Evolutionary conservation across 2,113 vertebrate genomes (phyloP).

Genomic region (Gambusia holbrooki): DNA sequence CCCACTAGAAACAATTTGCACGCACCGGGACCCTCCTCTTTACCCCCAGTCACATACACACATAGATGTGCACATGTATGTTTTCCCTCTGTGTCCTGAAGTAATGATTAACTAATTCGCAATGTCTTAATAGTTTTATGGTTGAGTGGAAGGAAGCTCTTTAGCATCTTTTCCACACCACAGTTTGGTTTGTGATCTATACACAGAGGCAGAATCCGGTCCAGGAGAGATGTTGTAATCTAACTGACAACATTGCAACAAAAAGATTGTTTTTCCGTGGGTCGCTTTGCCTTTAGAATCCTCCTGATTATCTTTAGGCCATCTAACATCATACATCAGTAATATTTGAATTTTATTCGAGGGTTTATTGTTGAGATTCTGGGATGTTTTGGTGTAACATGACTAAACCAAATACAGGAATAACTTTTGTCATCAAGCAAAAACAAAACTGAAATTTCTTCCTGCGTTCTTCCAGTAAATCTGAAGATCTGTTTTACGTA

Average conservation of each 20-base stretch:
- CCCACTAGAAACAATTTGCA: conserved; percentile 78
- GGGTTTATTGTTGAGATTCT: not conserved
- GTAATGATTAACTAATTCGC: not conserved
- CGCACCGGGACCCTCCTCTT: conserved; percentile 16
- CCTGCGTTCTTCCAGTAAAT: conserved; percentile 53
- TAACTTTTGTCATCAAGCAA: not conserved
- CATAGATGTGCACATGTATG: conserved; percentile 7
- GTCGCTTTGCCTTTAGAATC: too few species aligned
- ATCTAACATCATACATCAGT: not conserved
- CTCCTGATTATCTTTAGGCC: too few species aligned
- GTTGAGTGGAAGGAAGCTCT: not conserved
- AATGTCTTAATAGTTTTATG: not conserved
- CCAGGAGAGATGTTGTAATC: too few species aligned
- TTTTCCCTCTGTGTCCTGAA: not conserved
- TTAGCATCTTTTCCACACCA: not conserved
- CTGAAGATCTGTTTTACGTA: conserved; percentile 33
- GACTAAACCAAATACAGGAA: not conserved
- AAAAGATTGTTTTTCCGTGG: too few species aligned
- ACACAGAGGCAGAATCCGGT: too few species aligned
- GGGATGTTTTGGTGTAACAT: not conserved
- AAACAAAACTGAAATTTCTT: not conserved
- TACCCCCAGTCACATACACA: conserved; percentile 16
- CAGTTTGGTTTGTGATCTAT: not conserved
- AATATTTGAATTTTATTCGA: not conserved
- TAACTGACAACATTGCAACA: too few species aligned